Conservation (phyloP, 1,140 invertebrate species). For the Paramacrobiotus metropolitanus region DNA sequence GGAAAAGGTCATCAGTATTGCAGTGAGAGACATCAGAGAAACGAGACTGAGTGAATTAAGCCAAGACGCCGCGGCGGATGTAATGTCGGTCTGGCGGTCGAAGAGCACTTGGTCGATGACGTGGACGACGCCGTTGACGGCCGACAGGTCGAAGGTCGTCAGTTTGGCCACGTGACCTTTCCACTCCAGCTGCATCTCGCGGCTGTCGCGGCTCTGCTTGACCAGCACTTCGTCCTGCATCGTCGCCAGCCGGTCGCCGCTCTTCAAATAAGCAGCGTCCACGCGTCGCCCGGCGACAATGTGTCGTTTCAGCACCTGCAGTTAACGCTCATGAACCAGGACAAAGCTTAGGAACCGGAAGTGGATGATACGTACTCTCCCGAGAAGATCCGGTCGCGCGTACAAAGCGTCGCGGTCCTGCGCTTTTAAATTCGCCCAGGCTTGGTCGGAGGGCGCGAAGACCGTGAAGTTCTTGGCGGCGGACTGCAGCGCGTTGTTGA, state of each 20-base stretch:
- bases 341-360: too few species aligned
- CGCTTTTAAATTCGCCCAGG: conserved; percentile 16
- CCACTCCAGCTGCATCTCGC: background rate
- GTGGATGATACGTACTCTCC: background rate
- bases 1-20: too few species aligned
- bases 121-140: conserved; percentile 33
- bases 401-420: background rate
- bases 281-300: background rate
- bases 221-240: background rate
- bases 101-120: conserved; percentile 27
- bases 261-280: background rate
- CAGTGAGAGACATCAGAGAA: too few species aligned
- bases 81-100: background rate
- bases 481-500: background rate
- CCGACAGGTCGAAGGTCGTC: conserved; percentile 27
- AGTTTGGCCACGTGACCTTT: conserved; percentile 17
- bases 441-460: conserved; percentile 19
- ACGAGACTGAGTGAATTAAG: too few species aligned
- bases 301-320: background rate
- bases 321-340: too few species aligned
- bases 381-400: background rate
- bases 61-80: background rate
- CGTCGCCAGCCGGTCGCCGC: background rate
- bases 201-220: background rate
- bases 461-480: conserved; percentile 21